phyloP scores from a whole-genome alignment of 2,888 invertebrate genomes.

The Adelphocoris suturalis region DNA sequence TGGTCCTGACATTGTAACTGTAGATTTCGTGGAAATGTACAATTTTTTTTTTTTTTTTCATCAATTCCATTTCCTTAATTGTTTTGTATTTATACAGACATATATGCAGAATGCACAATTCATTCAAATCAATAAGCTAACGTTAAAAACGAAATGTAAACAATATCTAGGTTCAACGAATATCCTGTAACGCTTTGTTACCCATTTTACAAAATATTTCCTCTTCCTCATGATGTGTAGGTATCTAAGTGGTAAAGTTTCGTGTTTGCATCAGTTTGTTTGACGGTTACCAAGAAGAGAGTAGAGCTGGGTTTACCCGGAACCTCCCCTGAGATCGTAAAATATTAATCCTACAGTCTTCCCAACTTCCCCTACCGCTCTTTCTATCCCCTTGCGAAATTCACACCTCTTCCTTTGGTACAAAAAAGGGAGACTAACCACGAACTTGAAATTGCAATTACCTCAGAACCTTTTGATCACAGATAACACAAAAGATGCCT shows the following conservation, averaged over 20 bases:
- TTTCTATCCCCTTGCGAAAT: neutral
- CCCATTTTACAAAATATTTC: neutral
- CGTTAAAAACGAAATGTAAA: too few relatives aligned
- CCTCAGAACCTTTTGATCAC: conserved; percentile 46
- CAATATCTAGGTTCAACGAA: neutral
- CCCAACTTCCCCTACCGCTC: neutral
- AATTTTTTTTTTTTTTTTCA: too few relatives aligned
- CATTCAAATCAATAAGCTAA: too few relatives aligned
- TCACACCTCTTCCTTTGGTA: conserved; percentile 25
- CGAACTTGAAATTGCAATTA: conserved; percentile 40
- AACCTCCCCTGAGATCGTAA: conserved; percentile 4
- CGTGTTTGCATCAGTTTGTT: conserved; percentile 45
- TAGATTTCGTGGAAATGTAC: too few relatives aligned
- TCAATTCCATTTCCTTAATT: too few relatives aligned
- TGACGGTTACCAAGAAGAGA: conserved; percentile 22
- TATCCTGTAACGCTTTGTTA: neutral
- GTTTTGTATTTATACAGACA: too few relatives aligned
- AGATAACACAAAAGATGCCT: conserved; percentile 14
- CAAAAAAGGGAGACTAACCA: neutral
- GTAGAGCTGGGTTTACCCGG: neutral
- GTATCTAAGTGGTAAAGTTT: conserved; percentile 54
- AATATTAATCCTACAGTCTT: conserved; percentile 46
- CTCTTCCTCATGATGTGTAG: neutral
- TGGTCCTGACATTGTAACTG: too few relatives aligned
- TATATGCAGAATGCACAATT: too few relatives aligned